Base-by-base conservation (phyloP, 2,113 vertebrate genomes). In the Hydropotes inermis region DNA sequence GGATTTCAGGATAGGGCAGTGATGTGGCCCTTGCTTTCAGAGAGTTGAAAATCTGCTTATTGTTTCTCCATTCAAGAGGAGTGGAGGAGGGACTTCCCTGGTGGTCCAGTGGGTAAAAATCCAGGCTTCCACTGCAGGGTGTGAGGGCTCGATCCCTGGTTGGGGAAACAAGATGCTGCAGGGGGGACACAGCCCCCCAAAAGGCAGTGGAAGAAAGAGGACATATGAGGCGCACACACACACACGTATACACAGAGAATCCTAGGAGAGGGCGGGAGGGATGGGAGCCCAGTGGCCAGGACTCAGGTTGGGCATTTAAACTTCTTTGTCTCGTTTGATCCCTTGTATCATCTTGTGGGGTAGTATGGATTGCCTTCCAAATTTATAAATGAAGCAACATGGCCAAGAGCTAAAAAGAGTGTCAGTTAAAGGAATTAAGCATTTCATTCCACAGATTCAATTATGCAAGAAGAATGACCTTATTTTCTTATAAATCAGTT, bases 361-460 rank as follows among this genome's bases (percentile, higher is more conserved):
- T 19, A 11, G 54, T 15, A 19, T 27, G 21, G 55, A 23, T 52
- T 84, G 14, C 70, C 82, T 74, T 58, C 86, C 61, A 79, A 33
- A 76, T 86, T 92, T 61, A n/a, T 2, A 88, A n/a, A 82, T 54
- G 55, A 74, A 89, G 54, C 25, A 58, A 6, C 23, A 10, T 60
- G 28, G 79, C 52, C 23, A 28, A 39, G 30, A 52, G 39, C 61
- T 74, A 85, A 94, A 92, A 92, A 36, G n/a, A 95, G 43, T 39
- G 5, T 91, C 45, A 89, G 27, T 89, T 67, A 50, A 92, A 57
- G 60, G 6, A 89, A 82, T 43, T 58, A 39, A 90, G 25, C 8
- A 47, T 94, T 27, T 92, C 30, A 85, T 64, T 76, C 45, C 23
- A 93, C n/a, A 91, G 61, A 74, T 86, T 91, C 57, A 89, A 7